Evolutionary conservation across 2,797 vertebrate species (phyloP), one percentile per base, ranked within the genome.

Genomic region (Rhinichthys osculus): DNA sequence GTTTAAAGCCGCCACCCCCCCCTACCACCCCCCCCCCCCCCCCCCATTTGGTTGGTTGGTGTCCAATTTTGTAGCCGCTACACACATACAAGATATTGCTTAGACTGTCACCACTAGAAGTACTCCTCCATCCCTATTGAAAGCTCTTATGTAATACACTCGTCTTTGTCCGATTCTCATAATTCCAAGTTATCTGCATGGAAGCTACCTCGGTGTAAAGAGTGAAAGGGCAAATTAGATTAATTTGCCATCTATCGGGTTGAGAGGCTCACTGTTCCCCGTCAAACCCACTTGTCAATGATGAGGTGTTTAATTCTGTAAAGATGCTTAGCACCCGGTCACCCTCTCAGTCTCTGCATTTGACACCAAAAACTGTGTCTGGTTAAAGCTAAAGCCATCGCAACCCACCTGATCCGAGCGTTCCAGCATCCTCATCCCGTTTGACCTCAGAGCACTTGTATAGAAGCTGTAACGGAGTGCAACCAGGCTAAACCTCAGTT

Each of bases 201-300:
- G 81, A 76, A 89, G 21, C 40, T 85, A 79, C 69, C 84, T 89
- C 78, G 62, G 70, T 82, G 50, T 54, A 14, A 74, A 72, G 89
- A 87, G 90, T 90, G 86, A 89, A 91, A 90, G 82, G 73, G 59
- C 87, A 88, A 89, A 90, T 84, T 11, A 69, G 78, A 89, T 81
- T 70, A 42, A 84, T 89, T 57, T 19, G 84, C 57, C 81, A 11
- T 78, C 72, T 84, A 78, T 83, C 74, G 80, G 73, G 86, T 89
- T 90, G 87, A 72, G 84, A 85, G 78, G 73, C 69, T 80, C 40
- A 83, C 66, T 85, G n/a, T 85, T 76, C 33, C 30, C 47, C 7
- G 35, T 87, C 85, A 52, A 76, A 76, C 38, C 57, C 0, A 42
- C 74, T 89, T 38, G 9, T 69, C 21, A 35, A 86, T 85, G 82